Evolutionary conservation across 2,113 vertebrate species (phyloP), one percentile per base, ranked within the genome.

Genomic region (Falcunculus frontatus): DNA sequence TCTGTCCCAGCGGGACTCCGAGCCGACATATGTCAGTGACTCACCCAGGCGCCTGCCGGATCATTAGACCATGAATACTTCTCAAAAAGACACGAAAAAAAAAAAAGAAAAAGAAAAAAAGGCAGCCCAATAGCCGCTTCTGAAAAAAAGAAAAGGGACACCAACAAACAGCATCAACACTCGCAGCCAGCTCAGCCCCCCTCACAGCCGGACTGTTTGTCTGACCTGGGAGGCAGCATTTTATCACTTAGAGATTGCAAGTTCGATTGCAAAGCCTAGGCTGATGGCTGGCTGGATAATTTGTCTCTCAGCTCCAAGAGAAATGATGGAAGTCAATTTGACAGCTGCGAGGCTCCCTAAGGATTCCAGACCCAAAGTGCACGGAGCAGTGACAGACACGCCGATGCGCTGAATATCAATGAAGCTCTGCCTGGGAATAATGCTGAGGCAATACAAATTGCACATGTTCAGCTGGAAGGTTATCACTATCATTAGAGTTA

Each of bases 281-380:
- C 96, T 93, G 96, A 90, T 94, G 97, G 97, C 97, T 96, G 93
- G 95, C 88, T 92, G 95, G 96, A 63, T 97, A 95, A 97, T 97
- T 97, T 96, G 95, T 97, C 95, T 97, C 97, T 97, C 90, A 19
- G 96, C 96, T 97, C 73, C 0, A 46, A 89, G 84, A 97, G 96
- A 90, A 93, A 95, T 91, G 97, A 97, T 97, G 97, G 97, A 97
- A 97, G 97, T 97, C 97, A 95, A 96, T 97, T 89, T 97, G 97
- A 97, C 97, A 98, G 97, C 97, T 97, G 97, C 50, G 64, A 95
- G 93, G 95, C 97, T 97, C 97, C 97, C 97, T 81, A 94, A 97
- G 97, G 97, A 97, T 95, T 93, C 95, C 94, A 97, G 96, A 84
- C 97, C 97, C 88, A 68, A 84, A 95, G 97, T 92, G 95, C 95